A percentile compares a stretch with the other conserved stretches of the same genome.
These are phyloP conservation scores for Craseonycteris thonglongyai DNA, from an alignment of 2,113 vertebrate species.

Conservation along the genomic window DNA sequence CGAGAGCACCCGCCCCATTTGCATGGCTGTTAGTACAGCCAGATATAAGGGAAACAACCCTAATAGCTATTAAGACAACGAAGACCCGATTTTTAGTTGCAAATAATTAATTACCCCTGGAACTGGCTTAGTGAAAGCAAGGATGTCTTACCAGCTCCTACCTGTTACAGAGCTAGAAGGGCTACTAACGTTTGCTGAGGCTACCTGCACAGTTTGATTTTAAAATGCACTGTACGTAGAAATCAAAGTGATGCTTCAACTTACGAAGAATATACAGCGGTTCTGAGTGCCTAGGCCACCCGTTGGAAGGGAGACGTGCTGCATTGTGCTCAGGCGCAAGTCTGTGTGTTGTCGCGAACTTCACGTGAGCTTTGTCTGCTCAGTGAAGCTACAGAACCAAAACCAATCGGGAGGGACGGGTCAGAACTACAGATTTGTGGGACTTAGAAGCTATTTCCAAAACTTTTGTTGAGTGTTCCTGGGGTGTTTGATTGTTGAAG, in stretches of 20 bases:
- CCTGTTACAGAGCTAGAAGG: rapidly evolving
- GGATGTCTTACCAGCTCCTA: background rate
- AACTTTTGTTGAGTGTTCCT: background rate
- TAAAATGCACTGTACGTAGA: background rate
- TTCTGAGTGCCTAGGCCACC: background rate
- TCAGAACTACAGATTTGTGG: background rate
- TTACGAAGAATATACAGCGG: background rate
- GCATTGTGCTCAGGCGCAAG: background rate
- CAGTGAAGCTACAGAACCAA: background rate
- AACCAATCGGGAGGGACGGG: background rate
- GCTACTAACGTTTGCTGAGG: background rate
- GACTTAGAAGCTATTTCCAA: background rate
- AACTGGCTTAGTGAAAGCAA: background rate
- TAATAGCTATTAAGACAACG: background rate
- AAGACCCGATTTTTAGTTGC: background rate
- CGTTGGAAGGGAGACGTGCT: background rate
- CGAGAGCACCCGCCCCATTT: background rate
- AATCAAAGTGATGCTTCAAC: background rate
- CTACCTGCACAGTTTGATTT: background rate
- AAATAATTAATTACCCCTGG: background rate
- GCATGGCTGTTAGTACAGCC: no score
- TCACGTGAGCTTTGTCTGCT: background rate
- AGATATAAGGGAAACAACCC: no score
- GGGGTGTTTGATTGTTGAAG: background rate
- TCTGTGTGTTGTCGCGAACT: background rate